Base-by-base conservation (phyloP, 1,140 invertebrate species). In the Zaprionus camerounensis region DNA sequence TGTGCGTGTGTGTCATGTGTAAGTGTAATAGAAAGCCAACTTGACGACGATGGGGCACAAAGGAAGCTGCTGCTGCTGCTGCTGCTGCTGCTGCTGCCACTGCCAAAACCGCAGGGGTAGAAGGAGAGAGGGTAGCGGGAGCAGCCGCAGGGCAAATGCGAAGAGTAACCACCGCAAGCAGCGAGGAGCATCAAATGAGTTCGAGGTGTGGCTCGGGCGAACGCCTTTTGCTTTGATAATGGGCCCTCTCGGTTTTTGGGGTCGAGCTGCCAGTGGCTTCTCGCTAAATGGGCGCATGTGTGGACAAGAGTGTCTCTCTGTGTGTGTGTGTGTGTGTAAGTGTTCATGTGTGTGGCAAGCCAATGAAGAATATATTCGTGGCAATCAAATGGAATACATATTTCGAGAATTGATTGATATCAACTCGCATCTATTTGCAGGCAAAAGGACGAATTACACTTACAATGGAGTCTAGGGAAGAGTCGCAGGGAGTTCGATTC, bases 21-120 rank as follows among this genome's bases (percentile, higher is more conserved):
- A 90, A 88, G 85, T 84, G 84, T 90, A 87, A 87, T 87, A 88
- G 84, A 87, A 87, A 87, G 84, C 78, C 78, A 84, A 87, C 74
- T 68, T 87, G 84, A 78, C 81, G 84, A 58, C 38, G 63, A 20
- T 58, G 74, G 68, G 68, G 63, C 78, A 76, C 72, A 79, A 79
- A 67, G 73, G 77, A 80, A 83, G 81, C 71, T 67, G 80, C 79
- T 68, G 67, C 71, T 36, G 34, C n/a, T n/a, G n/a, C n/a, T n/a
- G n/a, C n/a, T n/a, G n/a, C n/a, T n/a, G n/a, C n/a, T n/a, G 81
- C 71, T 67, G 80, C 34, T 9, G 34, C 58, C 28, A 31, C 28
- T 49, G 46, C 46, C 46, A 51, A 69, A 80, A 84, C 81, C 82
- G 66, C 81, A 83, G 41, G 41, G 64, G 63, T 38, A 57, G 56